Percentiles rank a stretch among this genome's conserved stretches.
phyloP scores from a whole-genome alignment of 2,113 vertebrate species.

The Ictalurus punctatus region DNA sequence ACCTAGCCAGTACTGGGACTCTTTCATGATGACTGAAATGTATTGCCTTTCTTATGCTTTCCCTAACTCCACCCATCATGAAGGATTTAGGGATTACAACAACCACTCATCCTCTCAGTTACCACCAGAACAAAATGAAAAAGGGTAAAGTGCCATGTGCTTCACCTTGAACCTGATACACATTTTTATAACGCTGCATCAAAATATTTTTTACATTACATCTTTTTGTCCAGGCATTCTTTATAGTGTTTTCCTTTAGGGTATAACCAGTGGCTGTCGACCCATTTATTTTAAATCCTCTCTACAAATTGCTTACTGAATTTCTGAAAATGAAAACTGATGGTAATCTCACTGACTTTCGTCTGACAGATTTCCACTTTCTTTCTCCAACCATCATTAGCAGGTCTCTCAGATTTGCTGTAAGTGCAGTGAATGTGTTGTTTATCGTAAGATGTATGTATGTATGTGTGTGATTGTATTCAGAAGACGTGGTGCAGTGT shows the following conservation, averaged over 20 bases:
- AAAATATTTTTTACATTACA: not conserved
- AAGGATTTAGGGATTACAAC: not conserved
- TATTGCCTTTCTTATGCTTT: not conserved
- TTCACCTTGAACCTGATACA: not conserved
- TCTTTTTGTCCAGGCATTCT: not conserved
- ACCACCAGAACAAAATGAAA: not conserved
- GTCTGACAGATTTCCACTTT: no score
- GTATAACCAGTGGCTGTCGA: not conserved
- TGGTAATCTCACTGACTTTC: not conserved
- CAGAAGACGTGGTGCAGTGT: not conserved
- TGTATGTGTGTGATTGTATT: slow-evolving; percentile 13
- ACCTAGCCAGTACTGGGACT: not conserved
- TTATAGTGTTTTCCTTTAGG: not conserved
- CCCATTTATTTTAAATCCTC: not conserved
- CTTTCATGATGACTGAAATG: not conserved
- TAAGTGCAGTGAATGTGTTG: not conserved
- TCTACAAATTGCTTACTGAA: not conserved
- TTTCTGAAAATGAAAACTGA: not conserved
- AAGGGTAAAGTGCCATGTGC: not conserved
- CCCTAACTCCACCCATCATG: not conserved
- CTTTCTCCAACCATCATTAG: not conserved
- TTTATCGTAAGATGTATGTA: not conserved
- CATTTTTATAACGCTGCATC: not conserved
- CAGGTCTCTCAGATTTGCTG: not conserved
- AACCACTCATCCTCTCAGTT: not conserved